Evolutionary conservation across 2,797 vertebrate species (phyloP), one percentile per base, ranked within the genome.

Genomic region (Hippocampus kuda): DNA sequence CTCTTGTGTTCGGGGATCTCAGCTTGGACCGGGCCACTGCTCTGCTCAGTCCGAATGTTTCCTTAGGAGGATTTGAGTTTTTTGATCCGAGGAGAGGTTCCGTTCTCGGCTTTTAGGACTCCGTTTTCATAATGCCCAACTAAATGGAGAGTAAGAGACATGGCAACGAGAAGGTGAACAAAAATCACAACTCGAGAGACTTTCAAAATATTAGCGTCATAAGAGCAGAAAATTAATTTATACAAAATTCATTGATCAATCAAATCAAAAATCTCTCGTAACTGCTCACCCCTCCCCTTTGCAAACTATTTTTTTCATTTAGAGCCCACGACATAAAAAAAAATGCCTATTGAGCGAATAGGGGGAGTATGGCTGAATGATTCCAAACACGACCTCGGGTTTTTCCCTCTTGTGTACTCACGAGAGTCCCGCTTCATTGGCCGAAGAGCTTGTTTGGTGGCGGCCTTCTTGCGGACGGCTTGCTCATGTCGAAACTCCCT

Each of bases 91-190:
- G 93, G 93, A 3, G 94, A 97, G 65, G 94, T 91, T 77, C 96
- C 96, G 0, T 98, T 98, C 89, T 98, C 97, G 0, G 93, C 91
- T 85, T 96, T 99, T 68, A 97, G 88, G 22, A 95, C 83, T 72
- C 95, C 95, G 0, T 98, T 98, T 91, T 98, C 95, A 70, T 97
- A 93, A 81, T 95, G 93, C 70, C 94, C 94, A 84, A 91, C 86
- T 88, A 5, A 34, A 48, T 30, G 4, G 34, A 18, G 34, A 20
- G 49, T 68, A 67, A 22, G 1, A 67, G 66, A 6, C 20, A 18
- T 42, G 38, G 27, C 46, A 51, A 62, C 42, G 11, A 42, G 61
- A 46, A 64, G 62, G 41, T 5, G 13, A 24, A 41, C 1, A 63
- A 42, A 5, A 65, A 48, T n/a, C 34, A 38, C 34, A 38, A 38